Conservation (phyloP, 2,113 vertebrate genomes). For the Anthoscopus minutus region DNA sequence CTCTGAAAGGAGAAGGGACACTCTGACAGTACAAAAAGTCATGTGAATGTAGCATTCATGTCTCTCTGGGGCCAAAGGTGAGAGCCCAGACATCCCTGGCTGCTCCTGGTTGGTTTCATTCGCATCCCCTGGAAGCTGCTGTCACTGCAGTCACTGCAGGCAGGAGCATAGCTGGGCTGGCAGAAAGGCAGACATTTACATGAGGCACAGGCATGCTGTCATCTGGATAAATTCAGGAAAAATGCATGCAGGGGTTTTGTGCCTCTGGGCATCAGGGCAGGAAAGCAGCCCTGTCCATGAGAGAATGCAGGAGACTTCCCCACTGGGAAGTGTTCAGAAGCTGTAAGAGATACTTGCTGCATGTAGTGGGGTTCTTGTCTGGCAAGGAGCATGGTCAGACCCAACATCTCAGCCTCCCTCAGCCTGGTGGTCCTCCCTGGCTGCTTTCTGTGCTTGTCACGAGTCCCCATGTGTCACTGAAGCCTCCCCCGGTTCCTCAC, state of each 20-base stretch:
- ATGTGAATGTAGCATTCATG: not conserved
- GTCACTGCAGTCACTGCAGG: not conserved
- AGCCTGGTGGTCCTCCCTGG: not conserved
- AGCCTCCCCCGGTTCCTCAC: not conserved
- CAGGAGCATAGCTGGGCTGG: not conserved
- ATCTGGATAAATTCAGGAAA: not conserved
- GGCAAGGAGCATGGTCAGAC: not conserved
- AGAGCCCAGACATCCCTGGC: not conserved
- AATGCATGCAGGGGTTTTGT: not conserved
- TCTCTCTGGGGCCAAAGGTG: not conserved
- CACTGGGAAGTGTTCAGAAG: not conserved
- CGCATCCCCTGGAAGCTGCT: not conserved
- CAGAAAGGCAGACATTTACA: not conserved
- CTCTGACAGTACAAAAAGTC: not conserved
- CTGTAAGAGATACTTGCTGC: not conserved
- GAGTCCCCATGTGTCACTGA: not conserved
- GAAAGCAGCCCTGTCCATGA: not conserved
- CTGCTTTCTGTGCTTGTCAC: not conserved
- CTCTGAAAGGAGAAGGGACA: not conserved
- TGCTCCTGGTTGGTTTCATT: accelerated
- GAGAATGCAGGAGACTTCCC: constrained; percentile 17
- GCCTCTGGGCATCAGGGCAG: not conserved
- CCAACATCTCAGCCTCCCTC: not conserved
- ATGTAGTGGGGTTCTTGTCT: not conserved
- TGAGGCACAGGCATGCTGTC: not conserved